Base-by-base conservation (phyloP, 2,797 vertebrate genomes). In the Manis crassicaudata region DNA sequence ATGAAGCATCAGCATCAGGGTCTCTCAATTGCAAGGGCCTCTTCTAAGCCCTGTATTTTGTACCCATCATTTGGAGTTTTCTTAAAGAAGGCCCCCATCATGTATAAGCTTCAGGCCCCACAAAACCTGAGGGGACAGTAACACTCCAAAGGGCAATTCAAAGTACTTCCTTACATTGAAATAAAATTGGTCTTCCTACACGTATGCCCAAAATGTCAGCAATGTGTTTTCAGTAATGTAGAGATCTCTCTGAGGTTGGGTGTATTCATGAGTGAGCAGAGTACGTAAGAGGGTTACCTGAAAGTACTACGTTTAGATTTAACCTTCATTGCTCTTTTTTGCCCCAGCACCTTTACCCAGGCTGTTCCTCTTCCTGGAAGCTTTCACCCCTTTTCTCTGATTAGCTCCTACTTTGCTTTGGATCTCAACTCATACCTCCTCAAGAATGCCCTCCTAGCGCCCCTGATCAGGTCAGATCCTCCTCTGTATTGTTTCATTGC, bases 11-110 rank as follows among this genome's bases (percentile, higher is more conserved):
- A 23, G 5, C 18, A 29, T 81, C 32, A 72, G 73, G 32, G 21
- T 21, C 35, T 81, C 35, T 87, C 58, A 54, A 60, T 63, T 43
- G 4, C 46, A 80, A 62, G 20, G 13, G 8, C 29, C 4, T 81
- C 63, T 94, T 94, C 58, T 8, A 73, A 92, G n/a, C 14, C 20
- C 60, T 81, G 12, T 67, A 25, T 70, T 82, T 65, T 92, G 18
- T 43, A 32, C 43, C 40, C 23, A 72, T 89, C 2, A 10, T 56
- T 77, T 73, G 10, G 52, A 43, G 17, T 62, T 70, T 60, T 82
- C 14, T 72, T 88, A 63, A 94, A 89, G 58, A 52, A 32, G 27
- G 0, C 32, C 21, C 27, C 16, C 3, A 25, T 67, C 83, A 68
- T n/a, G 5, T 79, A 21, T 77, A 84, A 87, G 52, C 20, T 81